Evolutionary conservation across 2,797 vertebrate species (phyloP).

Genomic region (Rhodeus uyekii): DNA sequence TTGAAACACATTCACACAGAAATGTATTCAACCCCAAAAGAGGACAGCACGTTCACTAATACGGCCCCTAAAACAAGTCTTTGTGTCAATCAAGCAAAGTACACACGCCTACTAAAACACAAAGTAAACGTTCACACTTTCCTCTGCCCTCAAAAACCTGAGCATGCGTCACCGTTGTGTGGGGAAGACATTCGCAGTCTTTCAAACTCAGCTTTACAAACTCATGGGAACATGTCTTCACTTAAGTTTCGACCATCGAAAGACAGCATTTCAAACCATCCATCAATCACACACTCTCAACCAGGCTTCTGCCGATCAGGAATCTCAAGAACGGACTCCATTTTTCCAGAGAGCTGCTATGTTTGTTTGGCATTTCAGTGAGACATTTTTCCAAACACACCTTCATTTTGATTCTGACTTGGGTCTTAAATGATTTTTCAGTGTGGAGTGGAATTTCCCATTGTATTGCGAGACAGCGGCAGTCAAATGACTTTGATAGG

Average conservation of each 20-base stretch:
- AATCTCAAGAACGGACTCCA: conserved; percentile 36
- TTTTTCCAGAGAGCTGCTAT: conserved; percentile 44
- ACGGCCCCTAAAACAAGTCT: conserved; percentile 7
- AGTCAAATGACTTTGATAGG: conserved; percentile 25
- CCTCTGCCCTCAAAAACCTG: neutral
- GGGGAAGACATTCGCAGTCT: neutral
- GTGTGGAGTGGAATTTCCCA: conserved; percentile 69
- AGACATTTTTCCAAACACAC: conserved; percentile 62
- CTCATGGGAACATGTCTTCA: conserved; percentile 13
- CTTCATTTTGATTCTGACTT: conserved; percentile 65
- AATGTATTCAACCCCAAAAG: conserved; percentile 13
- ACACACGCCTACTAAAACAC: conserved; percentile 45
- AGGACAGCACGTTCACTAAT: neutral
- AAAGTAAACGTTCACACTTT: neutral
- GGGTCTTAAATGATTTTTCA: conserved; percentile 60
- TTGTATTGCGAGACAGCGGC: conserved; percentile 36
- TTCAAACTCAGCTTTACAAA: conserved; percentile 35
- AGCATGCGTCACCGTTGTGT: neutral
- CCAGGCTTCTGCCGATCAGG: conserved; percentile 16
- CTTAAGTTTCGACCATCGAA: conserved; percentile 42
- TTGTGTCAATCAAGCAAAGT: conserved; percentile 12
- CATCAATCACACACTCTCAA: conserved; percentile 23
- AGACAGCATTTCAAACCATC: conserved; percentile 17
- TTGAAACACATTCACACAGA: conserved; percentile 14
- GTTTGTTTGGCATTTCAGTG: conserved; percentile 45